Conservation (phyloP, 2,113 vertebrate species). For the Paradisaea rubra region DNA sequence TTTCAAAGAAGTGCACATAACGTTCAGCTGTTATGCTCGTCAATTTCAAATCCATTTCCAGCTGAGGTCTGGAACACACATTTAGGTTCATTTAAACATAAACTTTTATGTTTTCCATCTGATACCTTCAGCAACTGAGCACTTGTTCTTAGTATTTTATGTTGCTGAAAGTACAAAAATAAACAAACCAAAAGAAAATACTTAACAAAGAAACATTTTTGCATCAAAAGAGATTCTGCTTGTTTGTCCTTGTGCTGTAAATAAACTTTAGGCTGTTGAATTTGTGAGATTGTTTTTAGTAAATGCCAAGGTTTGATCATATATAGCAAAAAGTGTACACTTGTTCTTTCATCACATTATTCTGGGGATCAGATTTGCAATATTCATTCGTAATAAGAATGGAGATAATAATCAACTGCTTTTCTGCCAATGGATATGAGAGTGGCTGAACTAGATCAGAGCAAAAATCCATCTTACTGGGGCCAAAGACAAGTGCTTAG, state of each 20-base stretch:
- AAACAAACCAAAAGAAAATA: not conserved
- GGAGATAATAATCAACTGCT: not conserved
- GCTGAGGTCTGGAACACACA: slow-evolving; percentile 12
- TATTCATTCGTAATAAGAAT: not conserved
- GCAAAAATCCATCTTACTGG: not conserved
- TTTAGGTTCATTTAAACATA: slow-evolving; percentile 15
- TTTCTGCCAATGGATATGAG: not conserved
- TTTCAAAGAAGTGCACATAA: not conserved
- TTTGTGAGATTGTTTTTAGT: not conserved
- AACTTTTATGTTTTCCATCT: slow-evolving; percentile 31
- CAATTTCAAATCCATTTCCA: slow-evolving; percentile 46
- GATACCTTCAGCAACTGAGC: not conserved
- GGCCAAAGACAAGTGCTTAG: not conserved
- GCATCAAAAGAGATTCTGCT: not conserved
- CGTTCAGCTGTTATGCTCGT: not conserved
- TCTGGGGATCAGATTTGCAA: not conserved
- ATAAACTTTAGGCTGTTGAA: slow-evolving; percentile 4
- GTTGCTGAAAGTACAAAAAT: not conserved
- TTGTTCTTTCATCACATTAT: not conserved
- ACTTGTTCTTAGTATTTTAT: not conserved
- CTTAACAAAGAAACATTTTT: not conserved
- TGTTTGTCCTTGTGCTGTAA: slow-evolving; percentile 12
- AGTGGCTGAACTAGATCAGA: not conserved
- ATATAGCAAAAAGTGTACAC: not conserved
- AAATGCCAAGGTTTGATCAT: not conserved